Evolutionary conservation across 2,797 vertebrate genomes (phyloP), one percentile per base, ranked within the genome.

Genomic region (Astyanax mexicanus): DNA sequence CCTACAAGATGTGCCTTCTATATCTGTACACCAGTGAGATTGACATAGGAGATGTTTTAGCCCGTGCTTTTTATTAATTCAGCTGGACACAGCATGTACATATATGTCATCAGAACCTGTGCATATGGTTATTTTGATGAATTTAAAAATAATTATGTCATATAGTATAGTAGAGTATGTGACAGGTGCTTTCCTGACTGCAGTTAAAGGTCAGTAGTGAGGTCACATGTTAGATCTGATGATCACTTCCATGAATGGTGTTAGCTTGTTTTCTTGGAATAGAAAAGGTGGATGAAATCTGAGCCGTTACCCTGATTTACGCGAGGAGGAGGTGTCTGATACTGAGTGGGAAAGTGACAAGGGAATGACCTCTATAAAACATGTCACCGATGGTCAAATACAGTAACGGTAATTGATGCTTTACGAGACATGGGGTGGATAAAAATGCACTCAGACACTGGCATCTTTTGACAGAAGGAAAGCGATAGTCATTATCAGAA

Each of bases 321-420:
- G 4, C n/a, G 23, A 55, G 25, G 21, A 35, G 17, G 8, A 35
- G 55, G n/a, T 35, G 15, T 35, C 27, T 0, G 17, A 29, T 35
- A 35, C n/a, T 1, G 17, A 58, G 55, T n/a, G 29, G 29, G 29
- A 15, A 58, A 19, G 55, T 58, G 29, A 58, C 55, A 57, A 57
- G 55, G 29, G 29, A 55, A 58, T 35, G 35, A 35, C 55, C 55
- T 35, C 29, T 17, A 8, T 27, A 35, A 55, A n/a, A 35, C 29
- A n/a, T n/a, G 55, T 58, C 29, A 35, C 6, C 32, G 29, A 15
- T 58, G 27, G 55, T 58, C 55, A 58, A 58, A 58, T n/a, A 58
- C 15, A 58, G 58, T 55, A 32, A 58, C 58, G 58, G 17, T 58
- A 58, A 58, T n/a, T 58, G 27, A 35, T 35, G 15, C 29, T 58